phyloP scores from a whole-genome alignment of 1,140 invertebrate species.

The Atta colombica region DNA sequence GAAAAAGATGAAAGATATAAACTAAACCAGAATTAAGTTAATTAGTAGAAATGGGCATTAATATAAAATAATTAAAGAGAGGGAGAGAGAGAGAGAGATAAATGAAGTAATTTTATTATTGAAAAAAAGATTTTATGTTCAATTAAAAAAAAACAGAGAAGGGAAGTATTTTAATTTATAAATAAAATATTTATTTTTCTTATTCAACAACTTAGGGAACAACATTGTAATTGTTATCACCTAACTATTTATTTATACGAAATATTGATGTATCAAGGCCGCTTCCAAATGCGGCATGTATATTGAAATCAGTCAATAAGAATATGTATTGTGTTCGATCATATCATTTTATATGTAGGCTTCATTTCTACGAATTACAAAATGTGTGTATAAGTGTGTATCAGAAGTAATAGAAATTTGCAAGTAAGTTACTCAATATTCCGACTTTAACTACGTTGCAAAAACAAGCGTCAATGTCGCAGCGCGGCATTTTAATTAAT shows the following conservation, averaged over 20 bases:
- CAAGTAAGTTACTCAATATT: neutral
- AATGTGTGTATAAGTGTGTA: neutral
- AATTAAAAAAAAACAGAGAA: neutral
- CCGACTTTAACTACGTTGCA: constrained; percentile 5
- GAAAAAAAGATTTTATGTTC: neutral
- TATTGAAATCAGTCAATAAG: constrained; percentile 1
- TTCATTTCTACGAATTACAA: neutral
- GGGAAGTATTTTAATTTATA: constrained; percentile 4
- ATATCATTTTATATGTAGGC: neutral
- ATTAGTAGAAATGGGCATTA: too few species aligned
- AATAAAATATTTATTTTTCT: constrained; percentile 44
- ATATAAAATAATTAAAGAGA: neutral
- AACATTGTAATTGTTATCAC: constrained; percentile 44
- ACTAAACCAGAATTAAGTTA: too few species aligned
- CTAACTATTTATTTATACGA: neutral
- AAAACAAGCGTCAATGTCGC: constrained; percentile 2
- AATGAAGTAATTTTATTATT: neutral
- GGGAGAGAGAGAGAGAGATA: neutral
- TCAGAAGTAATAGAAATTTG: neutral
- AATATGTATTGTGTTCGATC: neutral
- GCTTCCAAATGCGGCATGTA: neutral
- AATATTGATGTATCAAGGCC: neutral
- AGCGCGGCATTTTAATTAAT: neutral
- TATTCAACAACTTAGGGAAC: constrained; percentile 13
- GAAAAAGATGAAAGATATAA: too few species aligned